Base-by-base conservation (phyloP, 2,113 vertebrate species). In the Myanophis thanlyinensis region DNA sequence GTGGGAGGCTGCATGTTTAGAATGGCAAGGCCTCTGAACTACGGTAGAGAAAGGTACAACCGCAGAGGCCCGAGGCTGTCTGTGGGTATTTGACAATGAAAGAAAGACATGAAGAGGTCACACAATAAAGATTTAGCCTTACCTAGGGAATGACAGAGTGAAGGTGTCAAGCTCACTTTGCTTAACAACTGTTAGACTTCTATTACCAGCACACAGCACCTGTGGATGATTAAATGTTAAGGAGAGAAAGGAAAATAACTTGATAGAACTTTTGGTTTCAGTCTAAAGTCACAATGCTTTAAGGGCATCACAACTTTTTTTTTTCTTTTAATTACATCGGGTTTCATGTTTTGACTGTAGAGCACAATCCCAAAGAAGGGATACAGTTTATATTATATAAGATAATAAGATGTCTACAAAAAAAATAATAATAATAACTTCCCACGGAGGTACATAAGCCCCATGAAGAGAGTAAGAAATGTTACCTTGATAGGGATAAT, bases 81-180 rank as follows among this genome's bases (percentile, higher is more conserved):
- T 1, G 0, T 3, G 59, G 48, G 12, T 40, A 93, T 96, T 96
- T 86, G n/a, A 12, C 62, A 92, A 5, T 48, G 93, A 93, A 93
- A 95, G 56, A 20, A 22, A 93, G 85, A 87, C 51, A 85, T 0
- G 51, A 62, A 90, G 87, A n/a, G 48, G 89, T 92, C 93, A 93
- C 20, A 44, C 0, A 85, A 40, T 48, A 91, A 89, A 93, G 86
- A 49, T 59, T 44, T 90, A 6, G 6, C 56, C 59, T 89, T 88
- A 73, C 10, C 62, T 40, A 4, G 47, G 88, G 85, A 90, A 3
- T 53, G 40, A 2, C 86, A 90, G 23, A 91, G 89, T 23, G 85
- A 93, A 95, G 44, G 20, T 91, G 89, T 93, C 91, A 92, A 93
- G 85, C 48, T 52, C 5, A 1, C n/a, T 91, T 93, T 23, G 3